Conservation (phyloP, 1,140 invertebrate species). For the Ceratoteleas bidentatus region DNA sequence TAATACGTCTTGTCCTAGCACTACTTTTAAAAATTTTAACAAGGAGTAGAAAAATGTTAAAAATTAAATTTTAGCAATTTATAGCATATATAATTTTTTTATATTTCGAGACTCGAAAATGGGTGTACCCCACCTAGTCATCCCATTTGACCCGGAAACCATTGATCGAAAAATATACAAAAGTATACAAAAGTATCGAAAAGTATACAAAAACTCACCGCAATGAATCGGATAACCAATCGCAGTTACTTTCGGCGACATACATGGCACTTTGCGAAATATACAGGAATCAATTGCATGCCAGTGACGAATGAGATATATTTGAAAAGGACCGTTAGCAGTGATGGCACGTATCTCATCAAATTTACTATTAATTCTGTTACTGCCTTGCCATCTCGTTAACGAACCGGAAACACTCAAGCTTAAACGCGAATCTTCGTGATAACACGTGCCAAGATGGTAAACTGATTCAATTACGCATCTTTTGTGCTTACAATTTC, state of each 20-base stretch:
- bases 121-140: too few relatives aligned
- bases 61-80: too few relatives aligned
- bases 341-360: slow-evolving; percentile 30
- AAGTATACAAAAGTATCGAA: too few relatives aligned
- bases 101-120: too few relatives aligned
- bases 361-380: slow-evolving; percentile 44
- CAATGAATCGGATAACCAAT: background rate
- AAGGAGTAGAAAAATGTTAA: too few relatives aligned
- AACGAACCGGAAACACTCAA: slow-evolving; percentile 33
- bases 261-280: background rate
- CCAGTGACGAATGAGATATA: slow-evolving; percentile 12
- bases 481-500: slow-evolving; percentile 42
- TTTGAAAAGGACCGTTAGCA: slow-evolving; percentile 17
- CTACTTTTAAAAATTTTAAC: too few relatives aligned
- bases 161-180: too few relatives aligned
- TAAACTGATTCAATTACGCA: slow-evolving; percentile 45
- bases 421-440: slow-evolving; percentile 26
- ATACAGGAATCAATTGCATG: background rate
- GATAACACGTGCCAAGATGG: slow-evolving; percentile 48
- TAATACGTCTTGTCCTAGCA: too few relatives aligned
- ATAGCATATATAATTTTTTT: too few relatives aligned
- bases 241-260: background rate
- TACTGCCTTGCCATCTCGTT: slow-evolving; percentile 41
- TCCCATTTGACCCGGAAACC: too few relatives aligned
- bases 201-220: background rate